These are phyloP conservation scores for Thinocorus orbignyianus DNA, from an alignment of 2,113 vertebrate genomes.

Conservation along the genomic window DNA sequence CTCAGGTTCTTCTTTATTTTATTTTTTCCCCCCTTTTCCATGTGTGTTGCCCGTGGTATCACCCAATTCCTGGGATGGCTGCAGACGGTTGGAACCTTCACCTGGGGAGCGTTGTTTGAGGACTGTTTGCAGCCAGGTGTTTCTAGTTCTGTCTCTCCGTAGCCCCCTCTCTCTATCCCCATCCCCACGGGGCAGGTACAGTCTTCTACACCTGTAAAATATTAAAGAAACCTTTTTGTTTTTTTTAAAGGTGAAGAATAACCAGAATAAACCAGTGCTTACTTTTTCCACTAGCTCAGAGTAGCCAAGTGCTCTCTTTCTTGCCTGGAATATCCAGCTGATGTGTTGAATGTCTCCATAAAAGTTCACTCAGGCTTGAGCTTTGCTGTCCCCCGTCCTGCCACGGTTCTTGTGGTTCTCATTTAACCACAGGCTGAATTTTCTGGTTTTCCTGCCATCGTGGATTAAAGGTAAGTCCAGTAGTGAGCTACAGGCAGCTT, in stretches of 20 bases:
- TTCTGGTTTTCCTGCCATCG: background rate
- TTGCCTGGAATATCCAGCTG: background rate
- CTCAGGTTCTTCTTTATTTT: background rate
- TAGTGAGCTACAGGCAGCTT: background rate
- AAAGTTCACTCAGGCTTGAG: background rate
- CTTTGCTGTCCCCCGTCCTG: background rate
- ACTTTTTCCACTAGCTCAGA: background rate
- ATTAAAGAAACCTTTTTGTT: background rate
- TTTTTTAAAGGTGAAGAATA: background rate
- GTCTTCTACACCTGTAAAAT: background rate
- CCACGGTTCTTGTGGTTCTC: rapidly evolving
- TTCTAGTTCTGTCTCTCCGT: background rate
- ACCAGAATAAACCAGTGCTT: background rate
- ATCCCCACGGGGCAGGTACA: rapidly evolving
- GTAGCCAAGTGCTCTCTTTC: background rate
- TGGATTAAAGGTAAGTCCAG: background rate
- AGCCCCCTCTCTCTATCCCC: background rate
- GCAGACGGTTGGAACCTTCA: too few relatives aligned
- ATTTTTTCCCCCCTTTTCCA: rapidly evolving
- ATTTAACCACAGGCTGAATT: background rate
- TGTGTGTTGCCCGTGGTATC: background rate
- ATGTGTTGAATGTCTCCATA: background rate
- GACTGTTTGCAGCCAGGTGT: background rate
- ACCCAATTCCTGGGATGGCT: background rate
- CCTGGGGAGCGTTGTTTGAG: background rate